phyloP scores from a whole-genome alignment of 2,888 invertebrate species.

The Coremacera marginata region DNA sequence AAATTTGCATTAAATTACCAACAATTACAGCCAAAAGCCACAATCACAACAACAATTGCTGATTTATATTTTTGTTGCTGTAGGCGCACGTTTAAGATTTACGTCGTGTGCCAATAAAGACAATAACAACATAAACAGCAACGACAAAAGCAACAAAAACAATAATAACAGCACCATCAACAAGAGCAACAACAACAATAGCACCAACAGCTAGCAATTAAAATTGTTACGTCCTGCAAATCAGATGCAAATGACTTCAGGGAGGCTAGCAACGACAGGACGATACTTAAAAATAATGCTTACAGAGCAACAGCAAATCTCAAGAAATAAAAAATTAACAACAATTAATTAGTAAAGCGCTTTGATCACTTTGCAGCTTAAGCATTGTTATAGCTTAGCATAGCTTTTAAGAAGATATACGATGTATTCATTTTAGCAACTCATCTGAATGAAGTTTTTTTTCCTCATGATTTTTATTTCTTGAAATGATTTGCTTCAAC shows the following conservation, averaged over 20 bases:
- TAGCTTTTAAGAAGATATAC: background rate
- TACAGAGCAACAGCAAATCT: background rate
- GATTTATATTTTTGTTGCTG: background rate
- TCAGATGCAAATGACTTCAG: background rate
- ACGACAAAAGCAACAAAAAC: background rate
- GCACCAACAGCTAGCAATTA: slow-evolving; percentile 15
- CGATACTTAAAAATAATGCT: background rate
- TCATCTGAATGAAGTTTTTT: background rate
- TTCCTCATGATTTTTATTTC: background rate
- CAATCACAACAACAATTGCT: background rate
- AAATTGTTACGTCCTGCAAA: slow-evolving; percentile 22
- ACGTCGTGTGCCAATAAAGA: background rate
- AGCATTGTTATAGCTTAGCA: background rate
- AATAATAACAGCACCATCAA: background rate
- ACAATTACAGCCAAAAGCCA: slow-evolving; percentile 25
- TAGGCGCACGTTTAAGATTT: slow-evolving; percentile 8
- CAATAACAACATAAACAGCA: background rate
- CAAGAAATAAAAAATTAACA: slow-evolving; percentile 1
- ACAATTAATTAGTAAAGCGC: slow-evolving; percentile 15
- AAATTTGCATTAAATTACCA: slow-evolving; percentile 39
- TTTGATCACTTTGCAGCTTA: background rate
- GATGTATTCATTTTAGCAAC: background rate
- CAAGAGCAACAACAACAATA: slow-evolving; percentile 5
- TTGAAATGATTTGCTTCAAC: slow-evolving; percentile 36
- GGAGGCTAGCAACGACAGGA: background rate